Conservation (phyloP, 2,797 vertebrate genomes). For the Octomys mimax region DNA sequence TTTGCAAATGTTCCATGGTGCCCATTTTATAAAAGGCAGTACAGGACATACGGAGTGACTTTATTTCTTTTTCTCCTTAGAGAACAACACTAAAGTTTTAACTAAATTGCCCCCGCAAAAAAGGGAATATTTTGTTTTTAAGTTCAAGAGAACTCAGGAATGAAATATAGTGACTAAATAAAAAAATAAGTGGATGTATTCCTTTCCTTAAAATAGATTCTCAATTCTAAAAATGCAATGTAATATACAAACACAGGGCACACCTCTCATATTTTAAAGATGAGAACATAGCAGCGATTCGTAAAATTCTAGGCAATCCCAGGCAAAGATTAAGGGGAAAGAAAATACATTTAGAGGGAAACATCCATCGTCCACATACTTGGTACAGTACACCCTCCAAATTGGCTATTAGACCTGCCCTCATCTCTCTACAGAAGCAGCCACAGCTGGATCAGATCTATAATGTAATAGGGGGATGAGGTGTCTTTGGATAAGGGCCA, state of each 20-base stretch:
- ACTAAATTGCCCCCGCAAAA: slow-evolving; percentile 37
- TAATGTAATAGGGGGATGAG: slow-evolving; percentile 75
- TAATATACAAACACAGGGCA: slow-evolving; percentile 11
- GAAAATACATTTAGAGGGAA: slow-evolving; percentile 12
- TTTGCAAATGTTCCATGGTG: neutral
- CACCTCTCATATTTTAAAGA: neutral
- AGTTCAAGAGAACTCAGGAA: slow-evolving; percentile 19
- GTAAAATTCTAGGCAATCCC: slow-evolving; percentile 35
- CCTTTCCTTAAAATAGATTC: slow-evolving; percentile 21
- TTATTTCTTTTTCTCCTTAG: neutral
- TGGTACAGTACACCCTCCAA: slow-evolving; percentile 45
- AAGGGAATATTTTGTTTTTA: neutral
- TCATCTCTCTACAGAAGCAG: slow-evolving; percentile 63
- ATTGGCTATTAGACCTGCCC: slow-evolving; percentile 58
- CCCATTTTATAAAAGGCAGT: neutral
- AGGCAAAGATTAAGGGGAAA: slow-evolving; percentile 67
- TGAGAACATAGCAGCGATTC: neutral
- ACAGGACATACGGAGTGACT: neutral
- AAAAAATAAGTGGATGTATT: neutral
- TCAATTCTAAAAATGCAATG: slow-evolving; percentile 47
- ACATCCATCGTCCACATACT: slow-evolving; percentile 27
- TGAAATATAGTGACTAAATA: slow-evolving; percentile 51
- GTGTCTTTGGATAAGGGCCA: slow-evolving; percentile 78
- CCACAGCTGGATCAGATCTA: slow-evolving; percentile 72
- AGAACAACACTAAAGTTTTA: neutral